Evolutionary conservation across 37 sponge, comb jelly and placozoan genomes (phyloP).

Genomic region (Diacarnus erythraeanus): DNA sequence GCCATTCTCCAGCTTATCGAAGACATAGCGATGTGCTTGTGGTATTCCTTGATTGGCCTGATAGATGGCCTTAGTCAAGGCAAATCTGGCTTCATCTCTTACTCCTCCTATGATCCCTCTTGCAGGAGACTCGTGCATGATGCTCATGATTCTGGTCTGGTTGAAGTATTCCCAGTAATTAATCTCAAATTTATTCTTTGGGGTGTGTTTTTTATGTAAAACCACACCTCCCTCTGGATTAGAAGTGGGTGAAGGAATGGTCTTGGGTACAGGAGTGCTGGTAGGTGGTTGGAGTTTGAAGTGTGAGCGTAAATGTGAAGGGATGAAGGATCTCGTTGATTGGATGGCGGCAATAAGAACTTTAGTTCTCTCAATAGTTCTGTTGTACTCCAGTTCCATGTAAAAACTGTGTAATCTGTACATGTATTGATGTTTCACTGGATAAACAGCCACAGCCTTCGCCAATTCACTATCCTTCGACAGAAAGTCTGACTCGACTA

Average conservation of each 20-base stretch:
- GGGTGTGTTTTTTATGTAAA: constrained; percentile 22
- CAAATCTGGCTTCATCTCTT: constrained; percentile 53
- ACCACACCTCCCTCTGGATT: constrained; percentile 10
- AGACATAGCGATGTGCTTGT: constrained; percentile 23
- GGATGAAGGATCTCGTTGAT: constrained; percentile 46
- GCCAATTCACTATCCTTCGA: constrained; percentile 14
- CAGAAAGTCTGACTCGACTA: constrained; percentile 15
- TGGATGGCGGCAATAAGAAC: not conserved
- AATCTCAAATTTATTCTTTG: constrained; percentile 59
- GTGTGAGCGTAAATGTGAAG: constrained; percentile 38
- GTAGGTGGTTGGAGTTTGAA: not conserved
- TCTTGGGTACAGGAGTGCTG: not conserved
- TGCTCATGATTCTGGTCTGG: constrained; percentile 65
- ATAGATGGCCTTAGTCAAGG: constrained; percentile 58
- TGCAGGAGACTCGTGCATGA: constrained; percentile 51
- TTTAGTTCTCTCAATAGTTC: constrained; percentile 14
- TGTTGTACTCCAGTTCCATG: constrained; percentile 47
- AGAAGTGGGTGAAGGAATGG: not conserved
- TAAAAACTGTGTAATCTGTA: constrained; percentile 63
- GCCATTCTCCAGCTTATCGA: constrained; percentile 68
- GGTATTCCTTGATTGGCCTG: constrained; percentile 44
- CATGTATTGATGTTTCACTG: constrained; percentile 53
- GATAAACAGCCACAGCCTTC: constrained; percentile 33
- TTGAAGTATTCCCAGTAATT: constrained; percentile 78
- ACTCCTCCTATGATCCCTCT: constrained; percentile 56